These are phyloP conservation scores for Macrotus californicus DNA, from an alignment of 2,113 vertebrate genomes.

Conservation along the genomic window DNA sequence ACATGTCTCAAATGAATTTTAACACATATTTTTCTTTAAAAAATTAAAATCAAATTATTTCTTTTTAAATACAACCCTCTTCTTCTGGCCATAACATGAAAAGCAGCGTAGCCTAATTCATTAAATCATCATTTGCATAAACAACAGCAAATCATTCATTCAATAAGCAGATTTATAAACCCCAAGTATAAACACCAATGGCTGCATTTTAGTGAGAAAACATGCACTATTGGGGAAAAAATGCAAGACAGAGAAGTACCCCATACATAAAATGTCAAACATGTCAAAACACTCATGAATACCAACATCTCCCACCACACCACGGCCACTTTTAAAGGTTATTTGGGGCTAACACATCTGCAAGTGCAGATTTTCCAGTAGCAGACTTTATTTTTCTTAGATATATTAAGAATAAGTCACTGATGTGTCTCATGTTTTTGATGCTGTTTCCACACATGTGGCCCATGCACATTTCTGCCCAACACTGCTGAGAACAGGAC, in stretches of 20 bases:
- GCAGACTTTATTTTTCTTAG: constrained; percentile 67
- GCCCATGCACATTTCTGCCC: neutral
- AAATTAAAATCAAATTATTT: neutral
- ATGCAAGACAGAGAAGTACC: constrained; percentile 66
- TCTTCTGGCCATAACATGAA: neutral
- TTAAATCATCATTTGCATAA: neutral
- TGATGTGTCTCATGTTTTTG: constrained; percentile 52
- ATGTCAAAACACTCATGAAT: constrained; percentile 84
- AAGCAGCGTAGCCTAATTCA: constrained; percentile 23
- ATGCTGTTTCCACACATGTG: neutral
- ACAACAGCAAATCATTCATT: constrained; percentile 13
- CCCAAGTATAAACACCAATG: neutral
- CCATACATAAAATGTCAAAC: constrained; percentile 82
- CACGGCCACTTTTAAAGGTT: constrained; percentile 79
- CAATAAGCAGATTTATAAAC: neutral
- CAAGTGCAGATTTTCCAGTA: constrained; percentile 76
- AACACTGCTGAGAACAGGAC: neutral
- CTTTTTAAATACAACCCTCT: neutral
- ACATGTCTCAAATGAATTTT: neutral
- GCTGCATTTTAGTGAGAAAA: constrained; percentile 40
- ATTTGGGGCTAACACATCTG: constrained; percentile 79
- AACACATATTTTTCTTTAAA: neutral
- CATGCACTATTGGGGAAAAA: neutral
- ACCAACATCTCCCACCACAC: constrained; percentile 81
- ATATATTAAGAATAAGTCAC: constrained; percentile 75